phyloP scores from a whole-genome alignment of 2,113 vertebrate species.

The Xyliphius kryptos region DNA sequence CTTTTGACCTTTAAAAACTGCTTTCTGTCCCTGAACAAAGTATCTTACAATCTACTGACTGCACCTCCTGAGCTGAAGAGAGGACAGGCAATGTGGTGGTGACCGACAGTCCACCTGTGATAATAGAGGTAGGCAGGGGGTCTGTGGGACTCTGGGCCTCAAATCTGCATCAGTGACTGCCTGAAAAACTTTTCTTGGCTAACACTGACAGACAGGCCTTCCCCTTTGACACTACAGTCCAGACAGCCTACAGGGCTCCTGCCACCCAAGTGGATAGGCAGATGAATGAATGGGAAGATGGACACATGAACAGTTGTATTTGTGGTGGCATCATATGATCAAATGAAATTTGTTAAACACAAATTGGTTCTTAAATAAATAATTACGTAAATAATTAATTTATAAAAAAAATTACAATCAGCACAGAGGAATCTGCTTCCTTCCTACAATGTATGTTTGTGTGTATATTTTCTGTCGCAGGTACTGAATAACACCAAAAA shows the following conservation, averaged over 20 bases:
- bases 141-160: conserved; percentile 35
- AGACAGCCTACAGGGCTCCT: conserved; percentile 46
- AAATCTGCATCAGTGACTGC: conserved; percentile 39
- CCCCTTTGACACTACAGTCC: conserved; percentile 57
- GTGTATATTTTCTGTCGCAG: too few species aligned
- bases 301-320: too few species aligned
- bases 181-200: conserved; percentile 42
- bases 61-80: conserved; percentile 38
- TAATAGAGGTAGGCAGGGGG: conserved; percentile 61
- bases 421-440: too few species aligned
- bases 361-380: too few species aligned
- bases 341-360: too few species aligned
- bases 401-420: too few species aligned
- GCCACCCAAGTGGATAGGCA: conserved; percentile 60
- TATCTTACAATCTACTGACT: conserved; percentile 40
- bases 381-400: too few species aligned
- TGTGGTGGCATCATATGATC: too few species aligned
- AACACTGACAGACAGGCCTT: conserved; percentile 67
- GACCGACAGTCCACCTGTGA: conserved; percentile 66
- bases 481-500: too few species aligned
- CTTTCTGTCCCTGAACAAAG: too few species aligned
- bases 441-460: too few species aligned
- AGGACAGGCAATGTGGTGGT: conserved; percentile 44
- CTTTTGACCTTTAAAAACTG: too few species aligned
- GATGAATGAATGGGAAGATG: conserved; percentile 35